Conservation (phyloP, 2,113 vertebrate species). For the Seriola aureovittata region DNA sequence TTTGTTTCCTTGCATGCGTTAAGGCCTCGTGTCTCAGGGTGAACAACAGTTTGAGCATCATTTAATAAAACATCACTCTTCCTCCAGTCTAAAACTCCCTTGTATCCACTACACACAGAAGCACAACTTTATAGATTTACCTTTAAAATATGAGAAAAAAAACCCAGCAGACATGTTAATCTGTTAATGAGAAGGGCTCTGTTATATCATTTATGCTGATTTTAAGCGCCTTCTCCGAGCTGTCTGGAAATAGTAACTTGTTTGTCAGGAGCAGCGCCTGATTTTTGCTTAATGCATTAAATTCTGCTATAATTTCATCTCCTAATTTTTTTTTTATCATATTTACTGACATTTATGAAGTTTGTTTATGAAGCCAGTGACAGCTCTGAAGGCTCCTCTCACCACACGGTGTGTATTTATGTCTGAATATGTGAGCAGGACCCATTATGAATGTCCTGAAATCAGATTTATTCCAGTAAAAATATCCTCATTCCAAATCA, state of each 20-base stretch:
- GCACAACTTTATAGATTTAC: not conserved
- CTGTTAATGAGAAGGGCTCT: slow-evolving; percentile 30
- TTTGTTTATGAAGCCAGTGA: slow-evolving; percentile 57
- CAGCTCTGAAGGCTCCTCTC: slow-evolving; percentile 53
- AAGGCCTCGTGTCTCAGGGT: slow-evolving; percentile 23
- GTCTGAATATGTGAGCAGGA: slow-evolving; percentile 53
- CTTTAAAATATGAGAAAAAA: slow-evolving; percentile 1
- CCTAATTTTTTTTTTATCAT: slow-evolving; percentile 10
- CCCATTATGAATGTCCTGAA: slow-evolving; percentile 75
- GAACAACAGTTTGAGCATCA: slow-evolving; percentile 23
- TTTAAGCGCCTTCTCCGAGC: slow-evolving; percentile 66
- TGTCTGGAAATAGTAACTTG: slow-evolving; percentile 86
- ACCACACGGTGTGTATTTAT: slow-evolving; percentile 56
- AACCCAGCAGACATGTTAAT: not conserved
- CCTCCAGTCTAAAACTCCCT: slow-evolving; percentile 3
- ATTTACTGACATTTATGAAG: slow-evolving; percentile 46
- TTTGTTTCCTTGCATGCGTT: slow-evolving; percentile 6
- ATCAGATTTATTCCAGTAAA: slow-evolving; percentile 73
- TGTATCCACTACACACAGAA: not conserved
- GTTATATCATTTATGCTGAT: slow-evolving; percentile 16
- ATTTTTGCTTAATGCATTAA: slow-evolving; percentile 35
- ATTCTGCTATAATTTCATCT: slow-evolving; percentile 18
- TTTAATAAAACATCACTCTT: slow-evolving; percentile 52
- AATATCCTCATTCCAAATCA: slow-evolving; percentile 74
- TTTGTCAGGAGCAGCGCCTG: slow-evolving; percentile 80